Evolutionary conservation across 2,888 invertebrate species (phyloP).

Genomic region (Dichetophora obliterata): DNA sequence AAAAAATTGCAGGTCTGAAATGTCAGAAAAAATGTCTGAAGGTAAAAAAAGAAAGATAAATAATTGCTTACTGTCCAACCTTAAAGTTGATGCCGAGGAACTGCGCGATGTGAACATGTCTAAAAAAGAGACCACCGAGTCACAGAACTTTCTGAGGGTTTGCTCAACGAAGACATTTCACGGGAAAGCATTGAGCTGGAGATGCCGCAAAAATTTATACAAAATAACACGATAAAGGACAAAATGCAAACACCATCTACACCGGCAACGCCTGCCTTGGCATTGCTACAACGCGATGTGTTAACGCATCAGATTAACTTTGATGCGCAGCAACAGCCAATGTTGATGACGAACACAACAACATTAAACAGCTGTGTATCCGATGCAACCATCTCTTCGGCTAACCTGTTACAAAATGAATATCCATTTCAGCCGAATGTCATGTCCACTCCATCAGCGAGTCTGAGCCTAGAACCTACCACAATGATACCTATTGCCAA

Average conservation of each 20-base stretch:
- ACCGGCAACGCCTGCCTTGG: not conserved
- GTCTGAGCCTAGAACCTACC: not conserved
- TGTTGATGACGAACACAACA: not conserved
- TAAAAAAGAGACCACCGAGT: constrained; percentile 85
- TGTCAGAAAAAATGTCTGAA: too few species aligned
- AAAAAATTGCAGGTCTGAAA: constrained; percentile 79
- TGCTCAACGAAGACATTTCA: constrained; percentile 70
- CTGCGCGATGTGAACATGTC: constrained; percentile 85
- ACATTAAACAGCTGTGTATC: constrained; percentile 26
- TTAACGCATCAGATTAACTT: constrained; percentile 56
- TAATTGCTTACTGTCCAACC: not conserved
- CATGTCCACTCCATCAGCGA: constrained; percentile 57
- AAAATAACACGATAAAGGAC: constrained; percentile 41
- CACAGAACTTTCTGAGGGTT: constrained; percentile 85
- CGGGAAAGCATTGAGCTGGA: constrained; percentile 67
- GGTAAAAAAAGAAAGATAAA: not conserved
- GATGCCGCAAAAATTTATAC: constrained; percentile 63
- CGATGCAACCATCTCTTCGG: constrained; percentile 46
- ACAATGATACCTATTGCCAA: constrained; percentile 47
- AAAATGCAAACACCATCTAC: constrained; percentile 22
- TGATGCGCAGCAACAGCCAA: constrained; percentile 41
- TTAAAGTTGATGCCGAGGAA: constrained; percentile 83
- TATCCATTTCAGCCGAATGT: constrained; percentile 57
- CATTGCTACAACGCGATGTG: not conserved
- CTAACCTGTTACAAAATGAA: constrained; percentile 47